Percentiles rank a stretch among this genome's conserved stretches.
Conservation (phyloP, 2,797 vertebrate genomes). For the Jordanella pulchra region DNA sequence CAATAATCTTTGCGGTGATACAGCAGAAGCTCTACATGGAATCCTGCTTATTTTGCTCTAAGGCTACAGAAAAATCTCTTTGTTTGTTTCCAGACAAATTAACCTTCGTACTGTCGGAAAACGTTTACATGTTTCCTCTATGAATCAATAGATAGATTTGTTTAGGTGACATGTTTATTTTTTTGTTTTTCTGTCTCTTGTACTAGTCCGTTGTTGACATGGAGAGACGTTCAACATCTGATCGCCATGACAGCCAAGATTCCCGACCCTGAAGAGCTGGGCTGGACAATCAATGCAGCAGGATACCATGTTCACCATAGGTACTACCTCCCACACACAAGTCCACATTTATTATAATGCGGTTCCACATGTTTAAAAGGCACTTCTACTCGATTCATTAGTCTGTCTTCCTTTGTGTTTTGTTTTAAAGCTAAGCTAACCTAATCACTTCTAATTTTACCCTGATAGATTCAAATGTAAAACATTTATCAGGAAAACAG, state of each 20-base stretch:
- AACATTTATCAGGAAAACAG: too few relatives aligned
- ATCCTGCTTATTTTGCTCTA: conserved; percentile 29
- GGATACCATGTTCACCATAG: conserved; percentile 83
- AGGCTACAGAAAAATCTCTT: conserved; percentile 20
- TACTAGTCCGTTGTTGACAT: conserved; percentile 80
- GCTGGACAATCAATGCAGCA: conserved; percentile 78
- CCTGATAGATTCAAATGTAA: too few relatives aligned
- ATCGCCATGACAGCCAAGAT: conserved; percentile 81
- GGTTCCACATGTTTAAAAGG: too few relatives aligned
- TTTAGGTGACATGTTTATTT: conserved; percentile 40
- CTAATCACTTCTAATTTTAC: too few relatives aligned
- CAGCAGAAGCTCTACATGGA: conserved; percentile 29
- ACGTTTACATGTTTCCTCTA: conserved; percentile 63
- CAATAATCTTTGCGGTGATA: conserved; percentile 56
- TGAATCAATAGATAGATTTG: conserved; percentile 54
- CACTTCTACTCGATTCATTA: too few relatives aligned
- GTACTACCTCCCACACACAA: conserved; percentile 50
- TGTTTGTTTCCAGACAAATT: conserved; percentile 48
- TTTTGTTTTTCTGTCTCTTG: conserved; percentile 69
- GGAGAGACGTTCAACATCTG: conserved; percentile 82
- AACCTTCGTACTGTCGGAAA: conserved; percentile 49
- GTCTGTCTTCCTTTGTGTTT: too few relatives aligned
- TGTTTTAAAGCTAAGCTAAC: too few relatives aligned
- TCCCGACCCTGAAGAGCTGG: conserved; percentile 74
- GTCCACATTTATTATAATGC: background rate